phyloP scores from a whole-genome alignment of 2,113 vertebrate species.

The Neolamprologus hecqui region DNA sequence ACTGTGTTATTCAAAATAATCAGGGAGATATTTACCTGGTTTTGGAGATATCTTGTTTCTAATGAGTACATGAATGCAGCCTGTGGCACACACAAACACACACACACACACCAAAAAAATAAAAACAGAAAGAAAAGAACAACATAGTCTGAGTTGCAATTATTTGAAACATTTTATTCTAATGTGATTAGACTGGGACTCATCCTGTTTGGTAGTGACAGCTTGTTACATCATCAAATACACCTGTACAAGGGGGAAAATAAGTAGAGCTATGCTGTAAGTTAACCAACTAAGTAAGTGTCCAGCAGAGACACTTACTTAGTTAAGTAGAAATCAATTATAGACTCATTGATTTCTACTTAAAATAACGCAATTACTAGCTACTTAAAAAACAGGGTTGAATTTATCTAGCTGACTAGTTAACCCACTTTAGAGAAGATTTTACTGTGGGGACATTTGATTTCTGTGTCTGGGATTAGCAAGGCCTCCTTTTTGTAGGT shows the following conservation, averaged over 20 bases:
- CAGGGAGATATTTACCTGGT: constrained; percentile 72
- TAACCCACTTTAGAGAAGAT: neutral
- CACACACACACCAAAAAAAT: neutral
- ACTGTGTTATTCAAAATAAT: neutral
- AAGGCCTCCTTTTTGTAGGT: neutral
- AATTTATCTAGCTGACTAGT: neutral
- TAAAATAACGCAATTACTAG: neutral
- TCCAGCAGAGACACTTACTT: neutral
- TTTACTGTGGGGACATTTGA: neutral
- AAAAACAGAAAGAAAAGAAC: neutral
- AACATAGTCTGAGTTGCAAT: neutral
- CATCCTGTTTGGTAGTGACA: neutral
- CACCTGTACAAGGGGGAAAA: neutral
- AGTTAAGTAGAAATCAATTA: neutral
- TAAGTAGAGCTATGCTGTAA: neutral
- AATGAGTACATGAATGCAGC: constrained; percentile 80
- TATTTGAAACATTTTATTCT: neutral
- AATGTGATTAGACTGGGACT: neutral
- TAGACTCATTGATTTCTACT: neutral
- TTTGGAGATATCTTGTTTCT: constrained; percentile 80
- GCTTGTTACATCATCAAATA: neutral
- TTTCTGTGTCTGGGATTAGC: neutral
- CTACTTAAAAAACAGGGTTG: neutral
- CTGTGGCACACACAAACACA: constrained; percentile 50
- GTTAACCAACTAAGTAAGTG: neutral